Evolutionary conservation across 1,140 invertebrate genomes (phyloP), one percentile per base, ranked within the genome.

Genomic region (Procambarus virginalis): DNA sequence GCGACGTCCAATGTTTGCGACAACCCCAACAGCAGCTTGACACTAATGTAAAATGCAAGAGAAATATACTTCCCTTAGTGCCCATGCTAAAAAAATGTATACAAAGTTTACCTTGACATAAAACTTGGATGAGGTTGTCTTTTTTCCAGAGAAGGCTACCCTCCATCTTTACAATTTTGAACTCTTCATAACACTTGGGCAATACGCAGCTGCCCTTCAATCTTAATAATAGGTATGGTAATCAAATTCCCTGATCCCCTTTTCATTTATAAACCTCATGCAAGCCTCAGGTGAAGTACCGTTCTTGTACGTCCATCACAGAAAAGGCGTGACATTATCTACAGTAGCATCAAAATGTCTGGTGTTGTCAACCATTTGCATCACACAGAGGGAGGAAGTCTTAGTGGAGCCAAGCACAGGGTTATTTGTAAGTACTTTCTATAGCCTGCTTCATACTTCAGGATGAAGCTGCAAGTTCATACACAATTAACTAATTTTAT

Each of bases 401-500:
- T 73, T 22, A 73, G 68, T 80, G 78, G 78, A 80, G 78, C 78
- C 14, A 80, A 55, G 78, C 78, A 58, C 49, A 80, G 78, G 78
- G 78, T 55, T 55, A 51, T 80, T 45, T n/a, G 49, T 80, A 80
- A 80, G 78, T 80, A 80, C 78, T 80, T 58, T 80, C 78, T 80
- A 80, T 58, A 55, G 78, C 49, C 78, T 80, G 78, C 55, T n/a
- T 80, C 55, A 58, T 80, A 58, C 55, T 55, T 80, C 78, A 51
- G 49, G 78, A 80, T 80, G 49, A 80, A 80, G 78, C 78, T 80
- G 78, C 49, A 80, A 80, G 78, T 80, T 80, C 68, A 73, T 73
- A 73, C 68, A 22, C 10, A 73, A 8, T 34, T 8, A n/a, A 73
- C 10, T 73, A 14, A 34, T 22, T 34, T 3, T 34, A 73, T 2